Conservation (phyloP, 2,113 vertebrate genomes). For the Puntigrus tetrazona region DNA sequence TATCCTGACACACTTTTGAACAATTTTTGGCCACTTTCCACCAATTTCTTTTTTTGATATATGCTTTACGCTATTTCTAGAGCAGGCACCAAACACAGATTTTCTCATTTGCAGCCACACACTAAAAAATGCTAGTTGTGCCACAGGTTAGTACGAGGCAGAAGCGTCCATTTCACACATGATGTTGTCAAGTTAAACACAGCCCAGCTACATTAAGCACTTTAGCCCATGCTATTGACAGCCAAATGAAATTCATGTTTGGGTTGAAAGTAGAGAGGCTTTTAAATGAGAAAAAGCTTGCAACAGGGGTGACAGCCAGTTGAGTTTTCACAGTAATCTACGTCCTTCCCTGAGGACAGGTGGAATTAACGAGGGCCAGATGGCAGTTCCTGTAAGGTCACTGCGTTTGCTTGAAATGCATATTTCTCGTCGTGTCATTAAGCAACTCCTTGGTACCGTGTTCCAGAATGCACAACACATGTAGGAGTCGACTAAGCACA, state of each 20-base stretch:
- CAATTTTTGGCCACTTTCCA: background rate
- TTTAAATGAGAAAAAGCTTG: constrained; percentile 39
- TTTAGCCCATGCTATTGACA: constrained; percentile 34
- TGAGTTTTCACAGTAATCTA: constrained; percentile 51
- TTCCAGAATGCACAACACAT: constrained; percentile 38
- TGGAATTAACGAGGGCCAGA: constrained; percentile 62
- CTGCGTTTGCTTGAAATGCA: constrained; percentile 53
- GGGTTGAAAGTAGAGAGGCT: constrained; percentile 30
- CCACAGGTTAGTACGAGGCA: background rate
- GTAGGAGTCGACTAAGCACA: constrained; percentile 18
- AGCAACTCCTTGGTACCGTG: constrained; percentile 23
- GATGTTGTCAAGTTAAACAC: constrained; percentile 45
- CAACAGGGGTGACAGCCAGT: constrained; percentile 19
- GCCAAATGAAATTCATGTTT: constrained; percentile 50
- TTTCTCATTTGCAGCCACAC: background rate
- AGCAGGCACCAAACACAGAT: background rate
- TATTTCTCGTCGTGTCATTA: constrained; percentile 51
- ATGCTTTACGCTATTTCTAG: background rate
- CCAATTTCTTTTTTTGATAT: background rate
- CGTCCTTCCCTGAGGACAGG: constrained; percentile 57
- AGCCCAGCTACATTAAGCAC: constrained; percentile 27
- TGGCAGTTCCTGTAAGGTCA: constrained; percentile 61
- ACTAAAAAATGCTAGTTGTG: background rate
- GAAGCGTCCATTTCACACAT: background rate
- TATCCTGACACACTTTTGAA: background rate